Percentiles rank a stretch among this genome's conserved stretches.
phyloP scores from a whole-genome alignment of 1,140 invertebrate genomes.

The Cotesia glomerata region DNA sequence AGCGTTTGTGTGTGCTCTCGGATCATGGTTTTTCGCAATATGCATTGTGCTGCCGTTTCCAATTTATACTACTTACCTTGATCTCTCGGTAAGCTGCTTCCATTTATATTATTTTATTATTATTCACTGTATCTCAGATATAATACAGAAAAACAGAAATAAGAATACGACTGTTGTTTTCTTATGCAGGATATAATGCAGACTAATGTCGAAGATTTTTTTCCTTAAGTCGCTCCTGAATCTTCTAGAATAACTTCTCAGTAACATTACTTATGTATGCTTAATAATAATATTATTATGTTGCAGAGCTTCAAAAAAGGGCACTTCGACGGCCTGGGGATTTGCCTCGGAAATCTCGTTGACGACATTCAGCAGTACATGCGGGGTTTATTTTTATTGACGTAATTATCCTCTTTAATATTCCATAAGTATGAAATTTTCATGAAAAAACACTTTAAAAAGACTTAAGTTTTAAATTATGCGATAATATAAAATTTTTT shows the following conservation, averaged over 20 bases:
- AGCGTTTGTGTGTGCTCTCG: slow-evolving; percentile 70
- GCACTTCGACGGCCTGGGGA: slow-evolving; percentile 64
- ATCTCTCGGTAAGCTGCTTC: slow-evolving; percentile 67
- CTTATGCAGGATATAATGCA: too few relatives aligned
- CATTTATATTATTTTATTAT: neutral
- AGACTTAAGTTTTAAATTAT: too few relatives aligned
- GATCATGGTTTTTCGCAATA: slow-evolving; percentile 73
- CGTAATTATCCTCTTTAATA: slow-evolving; percentile 62
- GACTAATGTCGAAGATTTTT: too few relatives aligned
- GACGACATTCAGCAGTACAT: slow-evolving; percentile 72
- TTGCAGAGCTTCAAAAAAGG: slow-evolving; percentile 61
- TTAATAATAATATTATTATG: slow-evolving; percentile 29
- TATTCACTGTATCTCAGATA: slow-evolving; percentile 6
- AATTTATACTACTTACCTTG: slow-evolving; percentile 75
- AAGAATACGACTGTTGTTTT: neutral
- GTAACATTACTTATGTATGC: neutral
- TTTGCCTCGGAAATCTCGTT: slow-evolving; percentile 68
- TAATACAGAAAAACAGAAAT: neutral
- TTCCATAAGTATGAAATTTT: neutral
- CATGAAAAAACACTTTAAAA: too few relatives aligned
- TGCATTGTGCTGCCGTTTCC: slow-evolving; percentile 76
- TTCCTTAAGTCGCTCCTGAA: too few relatives aligned
- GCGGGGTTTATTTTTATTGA: slow-evolving; percentile 67
- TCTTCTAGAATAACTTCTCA: too few relatives aligned
- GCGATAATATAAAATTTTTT: too few relatives aligned